phyloP scores from a whole-genome alignment of 1,140 invertebrate species.

The Leptestheria dahalacensis region DNA sequence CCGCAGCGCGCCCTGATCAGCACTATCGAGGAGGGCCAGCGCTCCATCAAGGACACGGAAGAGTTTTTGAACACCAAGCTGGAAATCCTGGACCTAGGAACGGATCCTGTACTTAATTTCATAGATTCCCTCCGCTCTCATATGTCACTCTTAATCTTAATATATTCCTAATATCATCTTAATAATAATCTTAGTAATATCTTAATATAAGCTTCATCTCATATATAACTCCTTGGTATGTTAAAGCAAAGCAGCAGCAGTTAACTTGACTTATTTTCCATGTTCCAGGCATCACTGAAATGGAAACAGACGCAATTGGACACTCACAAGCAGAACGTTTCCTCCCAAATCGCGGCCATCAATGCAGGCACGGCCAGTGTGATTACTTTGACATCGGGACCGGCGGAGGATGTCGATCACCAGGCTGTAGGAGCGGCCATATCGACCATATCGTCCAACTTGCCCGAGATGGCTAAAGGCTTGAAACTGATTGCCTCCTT shows the following conservation, averaged over 20 bases:
- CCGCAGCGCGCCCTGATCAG: conserved; percentile 80
- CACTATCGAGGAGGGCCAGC: conserved; percentile 72
- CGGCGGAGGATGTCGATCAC: conserved; percentile 71
- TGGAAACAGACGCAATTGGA: conserved; percentile 90
- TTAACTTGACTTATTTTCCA: conserved; percentile 8
- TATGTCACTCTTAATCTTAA: no score
- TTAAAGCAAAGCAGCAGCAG: no score
- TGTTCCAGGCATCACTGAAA: conserved; percentile 54
- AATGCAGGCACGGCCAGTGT: conserved; percentile 96
- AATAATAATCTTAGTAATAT: no score
- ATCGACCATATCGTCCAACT: conserved; percentile 86
- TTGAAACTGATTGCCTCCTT: conserved; percentile 89
- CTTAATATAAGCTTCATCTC: no score
- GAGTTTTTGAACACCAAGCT: conserved; percentile 55
- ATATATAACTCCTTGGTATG: no score
- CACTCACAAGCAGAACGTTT: conserved; percentile 89
- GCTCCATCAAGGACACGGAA: conserved; percentile 72
- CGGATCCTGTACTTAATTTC: conserved; percentile 41
- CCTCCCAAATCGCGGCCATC: conserved; percentile 94
- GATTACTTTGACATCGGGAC: conserved; percentile 67
- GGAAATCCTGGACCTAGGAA: conserved; percentile 63
- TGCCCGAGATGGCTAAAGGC: conserved; percentile 90
- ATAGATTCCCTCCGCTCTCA: not conserved
- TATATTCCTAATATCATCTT: no score
- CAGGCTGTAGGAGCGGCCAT: conserved; percentile 93